These are phyloP conservation scores for Corydoras sp. DNA, from an alignment of 2,113 vertebrate genomes.

Conservation along the genomic window DNA sequence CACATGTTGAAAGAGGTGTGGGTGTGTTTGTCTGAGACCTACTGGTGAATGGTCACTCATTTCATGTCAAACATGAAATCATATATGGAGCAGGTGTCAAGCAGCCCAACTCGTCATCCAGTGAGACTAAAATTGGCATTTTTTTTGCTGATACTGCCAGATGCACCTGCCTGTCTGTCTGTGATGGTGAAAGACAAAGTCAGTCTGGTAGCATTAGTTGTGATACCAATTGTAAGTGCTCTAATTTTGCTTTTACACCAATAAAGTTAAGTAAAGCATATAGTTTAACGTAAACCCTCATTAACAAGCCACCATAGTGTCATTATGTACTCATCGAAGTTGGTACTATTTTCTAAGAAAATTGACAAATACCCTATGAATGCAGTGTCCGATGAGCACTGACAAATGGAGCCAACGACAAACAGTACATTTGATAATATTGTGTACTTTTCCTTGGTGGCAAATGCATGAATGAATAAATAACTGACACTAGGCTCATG, in stretches of 20 bases:
- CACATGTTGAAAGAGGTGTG: constrained; percentile 35
- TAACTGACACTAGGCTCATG: no score
- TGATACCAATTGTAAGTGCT: no score
- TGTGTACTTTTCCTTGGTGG: no score
- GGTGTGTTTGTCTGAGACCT: constrained; percentile 17
- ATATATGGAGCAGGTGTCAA: constrained; percentile 51
- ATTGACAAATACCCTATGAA: no score
- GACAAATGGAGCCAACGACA: not conserved
- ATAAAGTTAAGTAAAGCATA: no score
- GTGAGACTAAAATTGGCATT: constrained; percentile 34
- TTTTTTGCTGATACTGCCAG: constrained; percentile 15
- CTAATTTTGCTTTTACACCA: no score
- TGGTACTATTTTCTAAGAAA: no score
- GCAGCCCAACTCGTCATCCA: constrained; percentile 39
- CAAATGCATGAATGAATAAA: no score
- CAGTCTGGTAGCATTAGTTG: not conserved
- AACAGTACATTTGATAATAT: not conserved
- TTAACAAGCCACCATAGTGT: no score
- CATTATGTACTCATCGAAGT: no score
- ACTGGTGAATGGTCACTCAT: constrained; percentile 36
- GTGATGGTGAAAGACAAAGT: constrained; percentile 7
- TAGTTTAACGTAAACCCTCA: no score
- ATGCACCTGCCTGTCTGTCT: constrained; percentile 21
- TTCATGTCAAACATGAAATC: constrained; percentile 42
- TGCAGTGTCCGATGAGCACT: no score